A percentile compares a stretch with the other conserved stretches of the same genome.
Conservation (phyloP, 2,113 vertebrate genomes). For the Pantherophis guttatus region DNA sequence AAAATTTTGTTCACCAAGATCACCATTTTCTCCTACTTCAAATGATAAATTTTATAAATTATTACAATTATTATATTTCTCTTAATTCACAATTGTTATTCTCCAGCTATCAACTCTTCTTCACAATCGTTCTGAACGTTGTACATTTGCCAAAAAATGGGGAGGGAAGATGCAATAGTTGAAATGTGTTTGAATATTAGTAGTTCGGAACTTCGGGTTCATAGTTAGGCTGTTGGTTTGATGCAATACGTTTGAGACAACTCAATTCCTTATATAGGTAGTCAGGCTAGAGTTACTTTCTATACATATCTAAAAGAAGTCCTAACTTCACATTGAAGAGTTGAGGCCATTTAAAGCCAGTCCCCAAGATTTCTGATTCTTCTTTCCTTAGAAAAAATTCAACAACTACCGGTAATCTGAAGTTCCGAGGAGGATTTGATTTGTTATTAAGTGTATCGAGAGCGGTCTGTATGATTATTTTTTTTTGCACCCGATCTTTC, state of each 20-base stretch:
- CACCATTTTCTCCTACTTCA: background rate
- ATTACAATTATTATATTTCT: too few species aligned
- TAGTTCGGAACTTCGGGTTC: too few species aligned
- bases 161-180: too few species aligned
- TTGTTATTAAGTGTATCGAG: conserved; percentile 42
- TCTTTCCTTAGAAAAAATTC: background rate
- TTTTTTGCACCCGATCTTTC: background rate
- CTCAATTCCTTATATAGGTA: background rate
- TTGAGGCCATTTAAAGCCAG: background rate
- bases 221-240: too few species aligned
- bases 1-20: too few species aligned
- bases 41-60: too few species aligned
- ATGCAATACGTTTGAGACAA: too few species aligned
- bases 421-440: conserved; percentile 43
- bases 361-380: background rate
- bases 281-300: background rate
- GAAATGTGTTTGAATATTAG: too few species aligned
- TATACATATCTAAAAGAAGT: background rate
- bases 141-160: background rate
- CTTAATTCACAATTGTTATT: too few species aligned
- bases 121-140: background rate
- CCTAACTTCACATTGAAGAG: background rate
- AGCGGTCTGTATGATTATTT: background rate
- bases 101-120: too few species aligned
- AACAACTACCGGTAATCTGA: conserved; percentile 3